Base-by-base conservation (phyloP, 2,797 vertebrate species). In the Schizothorax lantsangensis region DNA sequence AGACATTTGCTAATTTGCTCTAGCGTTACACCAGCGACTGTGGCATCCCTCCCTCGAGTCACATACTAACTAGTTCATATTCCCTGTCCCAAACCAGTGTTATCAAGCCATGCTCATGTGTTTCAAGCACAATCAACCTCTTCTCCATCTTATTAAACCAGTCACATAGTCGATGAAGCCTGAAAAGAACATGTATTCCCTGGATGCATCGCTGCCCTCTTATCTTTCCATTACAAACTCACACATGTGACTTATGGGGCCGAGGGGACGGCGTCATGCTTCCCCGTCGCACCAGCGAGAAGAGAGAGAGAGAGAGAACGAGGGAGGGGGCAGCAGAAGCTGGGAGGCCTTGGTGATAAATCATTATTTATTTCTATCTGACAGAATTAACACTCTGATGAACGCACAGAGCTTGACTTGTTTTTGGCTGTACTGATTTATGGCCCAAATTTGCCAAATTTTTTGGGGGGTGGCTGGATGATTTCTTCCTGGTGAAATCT, bases 101-200 rank as follows among this genome's bases (percentile, higher is more conserved):
- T 88, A 86, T 88, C 88, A 86, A 84, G 64, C 74, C 59, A 88
- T 82, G 88, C 88, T 90, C 83, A 84, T 84, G 87, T 88, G 84
- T 92, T 91, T 91, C 75, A 85, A 79, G 73, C 86, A 72, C 88
- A 91, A 88, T 89, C 79, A 68, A 43, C 82, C 89, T 86, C 82
- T 87, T 86, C 88, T 86, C 82, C 88, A 89, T 88, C 93, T 94
- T 95, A 94, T 91, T 91, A 94, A 95, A 93, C 90, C 93, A 94
- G 95, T 94, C 93, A 81, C 94, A 93, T 92, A 95, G 91, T 92
- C 93, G 93, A 94, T 94, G 94, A 94, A 94, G 94, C 95, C 90
- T 93, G 92, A 95, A 95, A 88, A 87, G 87, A 92, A 93, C 21
- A 80, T 30, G 73, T 91, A 94, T 94, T 94, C 94, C 95, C 95